Evolutionary conservation across 2,888 invertebrate genomes (phyloP), one percentile per base, ranked within the genome.

Genomic region (Phengaris alcon): DNA sequence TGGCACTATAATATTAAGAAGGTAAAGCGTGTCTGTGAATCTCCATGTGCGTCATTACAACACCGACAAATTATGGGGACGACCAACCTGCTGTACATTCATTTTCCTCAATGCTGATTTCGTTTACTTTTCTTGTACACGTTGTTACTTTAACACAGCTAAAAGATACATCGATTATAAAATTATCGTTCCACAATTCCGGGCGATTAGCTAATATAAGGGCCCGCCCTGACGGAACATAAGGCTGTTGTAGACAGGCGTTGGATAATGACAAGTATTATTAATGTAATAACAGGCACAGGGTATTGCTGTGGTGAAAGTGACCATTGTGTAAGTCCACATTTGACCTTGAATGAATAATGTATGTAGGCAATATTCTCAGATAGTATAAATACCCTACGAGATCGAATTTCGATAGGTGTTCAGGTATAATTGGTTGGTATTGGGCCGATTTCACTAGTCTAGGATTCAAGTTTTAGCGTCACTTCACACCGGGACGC

Each of bases 221-320:
- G 13, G 12, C 35, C 64, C 52, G 52, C 7, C 8, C 5, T 64
- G 64, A 64, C 35, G 64, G 35, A 64, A 64, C 64, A 75, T 64
- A 73, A 52, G 73, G n/a, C 59, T 57, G 69, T 73, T 57, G 69
- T 73, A 73, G 75, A 74, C 76, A 72, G 57, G 52, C 72, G 74
- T 64, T 76, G 55, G 73, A 68, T 75, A 68, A 77, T 75, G 74
- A 51, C 75, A 76, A 78, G 3, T 35, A 35, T 79, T 78, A 79
- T 79, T 80, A 80, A 79, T 77, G 77, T 80, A 80, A 81, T 80
- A 77, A 78, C 77, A 69, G 75, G 73, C 74, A 4, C 76, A 78
- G 77, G 35, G 76, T 76, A 76, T 73, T 74, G 57, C 76, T 79
- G 70, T 48, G 78, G 81, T 78, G 79, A 81, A 81, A 81, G 81